phyloP scores from a whole-genome alignment of 2,888 invertebrate genomes.

The Luperina testacea region DNA sequence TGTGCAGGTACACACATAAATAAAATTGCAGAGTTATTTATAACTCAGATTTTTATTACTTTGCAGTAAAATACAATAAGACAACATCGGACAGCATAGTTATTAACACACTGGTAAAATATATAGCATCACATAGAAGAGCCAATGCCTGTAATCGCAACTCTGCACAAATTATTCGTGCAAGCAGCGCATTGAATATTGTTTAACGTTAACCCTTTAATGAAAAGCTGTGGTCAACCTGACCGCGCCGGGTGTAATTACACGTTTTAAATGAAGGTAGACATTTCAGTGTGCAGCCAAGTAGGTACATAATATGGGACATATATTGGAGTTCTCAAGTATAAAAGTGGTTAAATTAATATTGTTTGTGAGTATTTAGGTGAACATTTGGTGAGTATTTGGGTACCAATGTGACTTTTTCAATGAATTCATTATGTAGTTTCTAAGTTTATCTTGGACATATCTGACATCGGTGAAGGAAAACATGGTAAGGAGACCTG shows the following conservation, averaged over 20 bases:
- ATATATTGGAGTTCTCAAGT: slow-evolving; percentile 7
- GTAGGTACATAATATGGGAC: slow-evolving; percentile 24
- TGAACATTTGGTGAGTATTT: neutral
- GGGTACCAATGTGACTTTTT: neutral
- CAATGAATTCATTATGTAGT: neutral
- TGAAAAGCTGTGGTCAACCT: slow-evolving; percentile 71
- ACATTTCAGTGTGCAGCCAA: slow-evolving; percentile 67
- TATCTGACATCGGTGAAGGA: neutral
- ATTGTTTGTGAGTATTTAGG: neutral
- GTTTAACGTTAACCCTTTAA: slow-evolving; percentile 67
- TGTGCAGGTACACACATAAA: neutral
- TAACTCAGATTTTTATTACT: neutral
- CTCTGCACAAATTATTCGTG: slow-evolving; percentile 34
- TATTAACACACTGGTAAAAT: neutral
- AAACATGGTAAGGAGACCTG: neutral
- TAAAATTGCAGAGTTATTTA: no score
- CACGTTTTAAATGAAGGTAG: slow-evolving; percentile 58
- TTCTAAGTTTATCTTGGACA: neutral
- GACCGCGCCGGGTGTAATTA: slow-evolving; percentile 63
- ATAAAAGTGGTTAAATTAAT: neutral
- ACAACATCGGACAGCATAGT: neutral
- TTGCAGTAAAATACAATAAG: neutral
- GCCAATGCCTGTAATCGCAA: slow-evolving; percentile 34
- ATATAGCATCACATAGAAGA: neutral
- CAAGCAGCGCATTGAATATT: slow-evolving; percentile 58